These are phyloP conservation scores for Drosophila chauvacae DNA, from an alignment of 1,140 invertebrate species.

Conservation along the genomic window DNA sequence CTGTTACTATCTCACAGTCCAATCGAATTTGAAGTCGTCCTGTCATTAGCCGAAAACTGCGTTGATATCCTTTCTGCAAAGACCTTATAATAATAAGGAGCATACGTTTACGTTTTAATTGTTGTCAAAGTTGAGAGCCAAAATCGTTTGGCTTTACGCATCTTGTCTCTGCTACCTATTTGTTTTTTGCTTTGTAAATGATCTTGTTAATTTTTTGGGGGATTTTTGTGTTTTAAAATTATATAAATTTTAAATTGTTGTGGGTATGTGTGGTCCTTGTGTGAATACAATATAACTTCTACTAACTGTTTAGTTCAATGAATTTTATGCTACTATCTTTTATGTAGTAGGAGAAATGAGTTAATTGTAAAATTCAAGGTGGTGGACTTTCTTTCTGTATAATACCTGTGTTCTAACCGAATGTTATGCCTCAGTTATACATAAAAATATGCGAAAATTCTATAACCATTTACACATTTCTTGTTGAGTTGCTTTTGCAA, in stretches of 20 bases:
- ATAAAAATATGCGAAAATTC: constrained; percentile 1
- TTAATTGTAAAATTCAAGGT: background rate
- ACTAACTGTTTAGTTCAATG: background rate
- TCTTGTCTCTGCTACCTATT: background rate
- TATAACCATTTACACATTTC: constrained; percentile 10
- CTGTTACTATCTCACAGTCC: constrained; percentile 64
- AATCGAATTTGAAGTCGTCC: constrained; percentile 15
- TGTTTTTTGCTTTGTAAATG: background rate
- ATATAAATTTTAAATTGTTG: constrained; percentile 3
- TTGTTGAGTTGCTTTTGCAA: constrained; percentile 37
- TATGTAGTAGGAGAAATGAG: background rate
- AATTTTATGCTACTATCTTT: background rate
- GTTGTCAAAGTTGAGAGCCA: background rate
- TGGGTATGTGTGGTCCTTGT: constrained; percentile 8
- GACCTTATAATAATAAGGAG: background rate
- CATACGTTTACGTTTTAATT: background rate
- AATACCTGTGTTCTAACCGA: constrained; percentile 1
- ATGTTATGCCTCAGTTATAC: constrained; percentile 4
- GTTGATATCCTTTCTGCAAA: constrained; percentile 15
- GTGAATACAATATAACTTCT: background rate
- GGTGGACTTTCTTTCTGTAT: background rate
- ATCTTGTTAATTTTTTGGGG: background rate
- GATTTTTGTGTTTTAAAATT: background rate
- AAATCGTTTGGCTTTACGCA: background rate
- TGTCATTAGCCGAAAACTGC: constrained; percentile 24